Conservation (phyloP, 2,113 vertebrate genomes). For the Pagrus major region DNA sequence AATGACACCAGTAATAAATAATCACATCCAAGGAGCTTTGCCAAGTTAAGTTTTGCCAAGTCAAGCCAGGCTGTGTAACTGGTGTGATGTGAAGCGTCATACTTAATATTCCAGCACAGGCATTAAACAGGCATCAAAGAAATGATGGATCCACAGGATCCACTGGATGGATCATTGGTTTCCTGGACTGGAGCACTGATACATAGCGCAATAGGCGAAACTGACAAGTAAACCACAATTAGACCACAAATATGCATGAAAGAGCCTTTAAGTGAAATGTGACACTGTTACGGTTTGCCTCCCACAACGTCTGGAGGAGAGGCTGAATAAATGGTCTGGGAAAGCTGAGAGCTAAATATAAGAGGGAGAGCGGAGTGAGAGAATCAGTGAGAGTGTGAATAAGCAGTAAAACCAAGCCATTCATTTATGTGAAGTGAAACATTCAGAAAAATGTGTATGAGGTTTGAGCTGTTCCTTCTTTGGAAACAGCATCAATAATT, state of each 20-base stretch:
- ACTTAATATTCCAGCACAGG: constrained; percentile 29
- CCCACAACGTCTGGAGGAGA: constrained; percentile 62
- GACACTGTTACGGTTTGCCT: constrained; percentile 64
- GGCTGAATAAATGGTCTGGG: constrained; percentile 61
- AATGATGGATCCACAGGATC: constrained; percentile 34
- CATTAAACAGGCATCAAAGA: constrained; percentile 32
- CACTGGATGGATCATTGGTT: constrained; percentile 40
- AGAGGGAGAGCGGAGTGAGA: constrained; percentile 28
- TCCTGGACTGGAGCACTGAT: constrained; percentile 35
- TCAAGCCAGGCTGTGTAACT: constrained; percentile 5
- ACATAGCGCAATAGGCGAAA: constrained; percentile 55
- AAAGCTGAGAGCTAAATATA: constrained; percentile 60
- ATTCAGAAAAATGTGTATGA: neutral
- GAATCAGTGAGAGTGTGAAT: constrained; percentile 18
- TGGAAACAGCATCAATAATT: constrained; percentile 46
- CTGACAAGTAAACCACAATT: constrained; percentile 73
- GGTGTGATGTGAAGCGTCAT: constrained; percentile 16
- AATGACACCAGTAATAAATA: constrained; percentile 17
- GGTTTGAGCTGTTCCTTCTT: neutral
- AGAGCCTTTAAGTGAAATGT: constrained; percentile 70
- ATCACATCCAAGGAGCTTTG: constrained; percentile 1
- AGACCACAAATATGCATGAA: constrained; percentile 70
- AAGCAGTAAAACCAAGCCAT: neutral
- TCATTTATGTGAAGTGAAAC: constrained; percentile 19
- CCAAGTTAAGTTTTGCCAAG: constrained; percentile 6